Evolutionary conservation across 2,888 invertebrate species (phyloP).

Genomic region (Caenorhabditis imperialis): DNA sequence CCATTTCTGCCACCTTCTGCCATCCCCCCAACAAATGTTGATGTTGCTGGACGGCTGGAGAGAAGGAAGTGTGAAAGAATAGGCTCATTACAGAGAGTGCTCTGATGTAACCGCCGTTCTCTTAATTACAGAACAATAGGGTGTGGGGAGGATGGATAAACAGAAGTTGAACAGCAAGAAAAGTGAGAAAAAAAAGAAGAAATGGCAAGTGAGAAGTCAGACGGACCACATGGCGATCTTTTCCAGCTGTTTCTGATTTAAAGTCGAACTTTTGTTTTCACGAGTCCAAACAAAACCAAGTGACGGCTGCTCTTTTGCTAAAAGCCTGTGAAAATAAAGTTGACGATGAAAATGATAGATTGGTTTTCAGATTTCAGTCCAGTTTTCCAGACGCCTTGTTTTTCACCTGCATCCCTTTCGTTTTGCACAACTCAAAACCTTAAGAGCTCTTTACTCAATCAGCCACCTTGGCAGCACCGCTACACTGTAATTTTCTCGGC

Average conservation of each 20-base stretch:
- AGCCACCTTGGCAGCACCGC: slow-evolving; percentile 8
- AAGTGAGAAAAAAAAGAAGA: background rate
- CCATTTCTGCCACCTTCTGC: too few species aligned
- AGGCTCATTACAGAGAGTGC: slow-evolving; percentile 41
- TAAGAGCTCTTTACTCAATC: background rate
- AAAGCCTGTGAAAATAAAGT: too few species aligned
- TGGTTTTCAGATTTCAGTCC: too few species aligned
- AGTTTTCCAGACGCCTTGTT: too few species aligned
- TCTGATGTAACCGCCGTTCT: slow-evolving; percentile 31
- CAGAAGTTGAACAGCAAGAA: background rate
- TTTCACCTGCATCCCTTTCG: too few species aligned
- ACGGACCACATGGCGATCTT: background rate
- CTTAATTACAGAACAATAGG: slow-evolving; percentile 41
- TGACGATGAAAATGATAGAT: too few species aligned
- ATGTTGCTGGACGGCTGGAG: background rate
- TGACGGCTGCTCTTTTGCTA: too few species aligned
- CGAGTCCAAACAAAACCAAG: too few species aligned
- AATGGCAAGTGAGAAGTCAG: background rate
- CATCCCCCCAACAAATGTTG: background rate
- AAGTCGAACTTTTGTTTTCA: too few species aligned
- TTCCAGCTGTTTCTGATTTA: too few species aligned
- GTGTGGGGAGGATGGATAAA: background rate
- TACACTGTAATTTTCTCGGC: slow-evolving; percentile 42
- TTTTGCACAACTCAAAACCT: too few species aligned
- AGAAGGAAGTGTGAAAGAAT: slow-evolving; percentile 45